Percentiles rank a stretch among this genome's conserved stretches.
These are phyloP conservation scores for Dreissena polymorpha DNA, from an alignment of 1,140 invertebrate genomes.

Conservation along the genomic window DNA sequence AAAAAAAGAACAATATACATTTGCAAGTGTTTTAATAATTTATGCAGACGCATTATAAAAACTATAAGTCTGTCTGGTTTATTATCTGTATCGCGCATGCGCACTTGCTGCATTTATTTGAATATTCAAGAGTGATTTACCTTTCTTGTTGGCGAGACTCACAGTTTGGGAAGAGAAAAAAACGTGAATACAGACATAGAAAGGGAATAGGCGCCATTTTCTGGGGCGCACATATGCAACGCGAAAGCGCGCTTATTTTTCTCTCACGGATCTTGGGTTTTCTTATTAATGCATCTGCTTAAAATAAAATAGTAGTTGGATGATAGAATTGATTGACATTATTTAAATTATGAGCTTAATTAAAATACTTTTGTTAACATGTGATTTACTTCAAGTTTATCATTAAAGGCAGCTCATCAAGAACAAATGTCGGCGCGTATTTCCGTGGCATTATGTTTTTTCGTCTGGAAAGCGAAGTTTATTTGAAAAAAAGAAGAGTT, in stretches of 20 bases:
- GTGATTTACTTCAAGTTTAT: no score
- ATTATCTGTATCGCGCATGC: constrained; percentile 44
- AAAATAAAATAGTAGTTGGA: no score
- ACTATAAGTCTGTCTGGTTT: constrained; percentile 43
- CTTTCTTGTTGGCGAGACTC: constrained; percentile 25
- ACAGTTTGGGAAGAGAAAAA: constrained; percentile 36
- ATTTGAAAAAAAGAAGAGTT: no score
- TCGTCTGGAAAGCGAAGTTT: no score
- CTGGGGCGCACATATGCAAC: constrained; percentile 45
- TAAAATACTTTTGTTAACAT: no score
- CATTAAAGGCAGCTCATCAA: no score
- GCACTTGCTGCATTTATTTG: constrained; percentile 33
- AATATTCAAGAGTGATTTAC: constrained; percentile 50
- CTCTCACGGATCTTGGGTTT: no score
- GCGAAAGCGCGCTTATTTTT: constrained; percentile 25
- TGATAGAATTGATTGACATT: no score
- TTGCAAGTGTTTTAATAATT: neutral
- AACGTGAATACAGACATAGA: constrained; percentile 22
- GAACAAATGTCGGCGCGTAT: no score
- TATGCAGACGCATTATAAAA: constrained; percentile 11
- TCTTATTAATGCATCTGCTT: no score
- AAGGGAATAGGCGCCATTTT: constrained; percentile 1
- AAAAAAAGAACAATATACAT: neutral
- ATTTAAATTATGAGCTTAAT: no score
- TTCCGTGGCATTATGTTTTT: no score